Conservation (phyloP, 2,888 invertebrate genomes). For the Isotomurus palustris region DNA sequence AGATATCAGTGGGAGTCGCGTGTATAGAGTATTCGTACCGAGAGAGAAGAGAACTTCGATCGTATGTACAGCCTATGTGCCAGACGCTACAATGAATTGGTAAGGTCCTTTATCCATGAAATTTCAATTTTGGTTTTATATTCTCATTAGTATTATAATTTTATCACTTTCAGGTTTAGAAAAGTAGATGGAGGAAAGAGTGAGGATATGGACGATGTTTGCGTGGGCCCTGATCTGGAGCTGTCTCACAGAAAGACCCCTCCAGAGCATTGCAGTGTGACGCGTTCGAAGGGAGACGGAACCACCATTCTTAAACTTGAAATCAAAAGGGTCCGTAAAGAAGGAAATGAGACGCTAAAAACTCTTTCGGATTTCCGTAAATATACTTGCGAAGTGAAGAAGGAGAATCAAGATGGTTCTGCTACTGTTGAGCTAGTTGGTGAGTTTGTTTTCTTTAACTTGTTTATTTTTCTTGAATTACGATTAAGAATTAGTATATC, state of each 20-base stretch:
- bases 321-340: conserved; percentile 33
- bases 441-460: too few relatives aligned
- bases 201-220: conserved; percentile 29
- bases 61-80: conserved; percentile 34
- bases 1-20: conserved; percentile 17
- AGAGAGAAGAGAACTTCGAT: conserved; percentile 28
- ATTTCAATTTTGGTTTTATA: neutral
- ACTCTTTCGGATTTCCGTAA: conserved; percentile 38
- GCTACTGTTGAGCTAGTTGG: conserved; percentile 25
- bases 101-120: conserved; percentile 12
- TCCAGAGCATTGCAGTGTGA: conserved; percentile 25
- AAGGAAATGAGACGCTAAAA: conserved; percentile 25
- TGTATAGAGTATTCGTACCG: conserved; percentile 31
- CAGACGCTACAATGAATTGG: conserved; percentile 36
- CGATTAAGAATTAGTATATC: too few relatives aligned
- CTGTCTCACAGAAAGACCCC: conserved; percentile 14
- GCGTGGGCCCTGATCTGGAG: conserved; percentile 29
- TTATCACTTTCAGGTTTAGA: conserved; percentile 24
- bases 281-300: neutral
- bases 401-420: conserved; percentile 33
- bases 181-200: conserved; percentile 23
- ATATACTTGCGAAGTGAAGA: conserved; percentile 32
- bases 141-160: neutral
- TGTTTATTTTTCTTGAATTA: too few relatives aligned
- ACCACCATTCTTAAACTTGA: conserved; percentile 20